These are phyloP conservation scores for Nyctereutes procyonoides DNA, from an alignment of 2,113 vertebrate species.

Conservation along the genomic window DNA sequence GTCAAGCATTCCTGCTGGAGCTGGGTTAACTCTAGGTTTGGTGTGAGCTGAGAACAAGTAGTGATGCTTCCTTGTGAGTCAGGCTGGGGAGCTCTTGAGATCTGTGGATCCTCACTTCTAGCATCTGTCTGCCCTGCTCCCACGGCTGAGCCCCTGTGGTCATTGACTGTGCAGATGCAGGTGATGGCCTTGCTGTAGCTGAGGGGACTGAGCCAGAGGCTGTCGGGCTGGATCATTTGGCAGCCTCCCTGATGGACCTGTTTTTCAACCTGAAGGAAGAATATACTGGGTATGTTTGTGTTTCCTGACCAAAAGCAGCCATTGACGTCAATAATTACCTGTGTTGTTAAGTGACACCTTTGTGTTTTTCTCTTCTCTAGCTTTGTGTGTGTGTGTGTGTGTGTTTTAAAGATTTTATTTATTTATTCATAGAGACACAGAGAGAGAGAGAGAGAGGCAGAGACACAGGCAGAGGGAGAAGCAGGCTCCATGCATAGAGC, in stretches of 20 bases:
- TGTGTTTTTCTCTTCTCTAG: background rate
- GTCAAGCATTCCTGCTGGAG: background rate
- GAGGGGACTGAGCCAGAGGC: background rate
- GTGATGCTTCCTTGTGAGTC: background rate
- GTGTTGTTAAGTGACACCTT: background rate
- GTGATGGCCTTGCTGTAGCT: background rate
- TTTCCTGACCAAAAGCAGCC: conserved; percentile 50
- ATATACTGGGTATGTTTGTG: conserved; percentile 14
- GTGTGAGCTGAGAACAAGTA: background rate
- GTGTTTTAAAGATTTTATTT: too few relatives aligned
- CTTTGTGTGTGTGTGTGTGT: background rate
- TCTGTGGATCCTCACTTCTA: background rate
- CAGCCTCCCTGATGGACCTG: conserved; percentile 57
- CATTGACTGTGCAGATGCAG: background rate
- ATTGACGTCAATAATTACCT: conserved; percentile 59
- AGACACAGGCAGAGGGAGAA: too few relatives aligned
- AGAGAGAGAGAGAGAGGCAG: too few relatives aligned
- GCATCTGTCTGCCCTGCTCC: background rate
- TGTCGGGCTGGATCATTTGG: background rate
- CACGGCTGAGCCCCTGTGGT: fast-evolving
- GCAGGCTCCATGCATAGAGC: too few relatives aligned
- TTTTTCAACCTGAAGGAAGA: conserved; percentile 58
- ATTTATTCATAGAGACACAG: too few relatives aligned
- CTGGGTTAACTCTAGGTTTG: fast-evolving
- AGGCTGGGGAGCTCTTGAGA: background rate